Base-by-base conservation (phyloP, 2,888 invertebrate genomes). In the Minunthozetes semirufus region DNA sequence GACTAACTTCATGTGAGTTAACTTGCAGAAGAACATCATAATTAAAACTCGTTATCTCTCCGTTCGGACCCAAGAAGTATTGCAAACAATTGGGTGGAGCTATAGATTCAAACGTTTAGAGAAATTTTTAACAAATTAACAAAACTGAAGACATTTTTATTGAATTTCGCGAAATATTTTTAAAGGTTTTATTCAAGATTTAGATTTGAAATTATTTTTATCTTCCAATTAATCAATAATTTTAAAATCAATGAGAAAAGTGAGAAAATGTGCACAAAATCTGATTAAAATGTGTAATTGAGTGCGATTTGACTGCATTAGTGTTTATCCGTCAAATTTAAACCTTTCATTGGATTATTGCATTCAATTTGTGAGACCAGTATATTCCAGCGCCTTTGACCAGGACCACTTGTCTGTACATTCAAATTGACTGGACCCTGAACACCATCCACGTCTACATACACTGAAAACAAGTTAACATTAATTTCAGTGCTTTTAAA, bases 31-130 rank as follows among this genome's bases (percentile, higher is more conserved):
- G 48, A 15, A 53, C 5, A 79, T 93, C 91, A 81, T 90, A 94
- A 84, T 94, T 94, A 83, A 90, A 94, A 4, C 92, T 92, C 56
- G 87, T 87, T 17, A 93, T 86, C 76, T 89, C 89, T 0, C 93
- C 93, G 19, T 90, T 89, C 0, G 92, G 90, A 0, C 92, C 91
- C 0, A 88, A 89, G 83, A 87, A 89, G 81, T 90, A 90, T 80
- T 91, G 91, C n/a, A 91, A 85, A 80, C 91, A 91, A 0, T 77
- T 78, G 0, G 74, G 27, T n/a, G 79, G 79, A 42, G 79, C 70
- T 70, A 25, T 70, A 15, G 29, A 66, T 77, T 76, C 33, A 53
- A 59, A 25, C 27, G 48, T 53, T 68, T 29, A 27, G 9, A 46
- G 15, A 27, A 59, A 15, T 5, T 11, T 56, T 11, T 8, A 25